These are phyloP conservation scores for Melinaea menophilus DNA, from an alignment of 2,888 invertebrate genomes.

Conservation along the genomic window DNA sequence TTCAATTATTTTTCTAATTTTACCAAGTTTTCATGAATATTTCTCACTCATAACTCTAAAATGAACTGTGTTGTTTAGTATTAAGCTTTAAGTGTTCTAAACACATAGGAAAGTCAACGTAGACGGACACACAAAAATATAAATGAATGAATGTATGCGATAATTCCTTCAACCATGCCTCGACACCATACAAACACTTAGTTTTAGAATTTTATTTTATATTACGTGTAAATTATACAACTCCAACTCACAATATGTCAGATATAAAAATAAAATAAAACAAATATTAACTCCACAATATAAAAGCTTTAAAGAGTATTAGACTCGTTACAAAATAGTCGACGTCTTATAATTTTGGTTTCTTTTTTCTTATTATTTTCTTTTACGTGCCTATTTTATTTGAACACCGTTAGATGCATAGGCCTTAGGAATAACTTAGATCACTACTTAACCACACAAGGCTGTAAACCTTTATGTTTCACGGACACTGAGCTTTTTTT, in stretches of 20 bases:
- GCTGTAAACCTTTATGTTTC: slow-evolving; percentile 75
- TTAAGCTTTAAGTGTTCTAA: slow-evolving; percentile 75
- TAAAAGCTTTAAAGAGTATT: slow-evolving; percentile 71
- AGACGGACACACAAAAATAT: background rate
- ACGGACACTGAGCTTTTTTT: slow-evolving; percentile 76
- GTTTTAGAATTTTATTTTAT: slow-evolving; percentile 36
- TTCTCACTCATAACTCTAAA: slow-evolving; percentile 60
- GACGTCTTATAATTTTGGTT: slow-evolving; percentile 72
- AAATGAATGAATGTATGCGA: background rate
- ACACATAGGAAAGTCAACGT: slow-evolving; percentile 56
- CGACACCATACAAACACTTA: slow-evolving; percentile 49
- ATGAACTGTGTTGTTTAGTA: slow-evolving; percentile 43
- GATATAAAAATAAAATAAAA: slow-evolving; percentile 27
- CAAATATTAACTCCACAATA: slow-evolving; percentile 65
- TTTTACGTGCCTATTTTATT: slow-evolving; percentile 73
- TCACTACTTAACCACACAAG: slow-evolving; percentile 75
- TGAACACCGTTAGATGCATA: slow-evolving; percentile 75
- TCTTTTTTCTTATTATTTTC: slow-evolving; percentile 57
- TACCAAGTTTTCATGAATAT: slow-evolving; percentile 19
- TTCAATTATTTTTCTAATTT: background rate
- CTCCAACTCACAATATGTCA: slow-evolving; percentile 39
- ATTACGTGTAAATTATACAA: slow-evolving; percentile 38
- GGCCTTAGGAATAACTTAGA: slow-evolving; percentile 75
- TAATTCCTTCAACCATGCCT: slow-evolving; percentile 43
- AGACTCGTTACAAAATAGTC: slow-evolving; percentile 73